These are phyloP conservation scores for Drosophila mimica DNA, from an alignment of 2,888 invertebrate genomes.

Conservation along the genomic window DNA sequence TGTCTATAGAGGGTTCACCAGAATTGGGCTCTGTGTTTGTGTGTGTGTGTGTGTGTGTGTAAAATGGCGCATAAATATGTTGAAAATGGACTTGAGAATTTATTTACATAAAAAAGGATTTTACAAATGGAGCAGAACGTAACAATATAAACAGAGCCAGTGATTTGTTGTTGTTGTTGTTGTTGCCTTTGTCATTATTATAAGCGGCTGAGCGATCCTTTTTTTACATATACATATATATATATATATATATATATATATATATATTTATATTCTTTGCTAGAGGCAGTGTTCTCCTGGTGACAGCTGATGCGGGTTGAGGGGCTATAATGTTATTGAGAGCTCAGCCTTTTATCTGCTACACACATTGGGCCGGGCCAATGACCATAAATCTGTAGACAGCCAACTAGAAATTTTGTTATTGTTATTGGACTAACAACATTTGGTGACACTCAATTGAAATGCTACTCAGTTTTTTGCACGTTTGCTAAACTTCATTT, in stretches of 20 bases:
- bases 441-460: conserved; percentile 58
- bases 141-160: conserved; percentile 50
- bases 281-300: conserved; percentile 50
- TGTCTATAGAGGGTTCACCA: conserved; percentile 56
- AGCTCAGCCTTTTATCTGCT: conserved; percentile 57
- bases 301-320: conserved; percentile 47
- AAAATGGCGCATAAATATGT: conserved; percentile 81
- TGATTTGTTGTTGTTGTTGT: conserved; percentile 64
- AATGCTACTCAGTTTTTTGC: conserved; percentile 59
- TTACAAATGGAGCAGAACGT: conserved; percentile 70
- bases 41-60: conserved; percentile 51
- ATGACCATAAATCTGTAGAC: conserved; percentile 63
- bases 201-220: conserved; percentile 76
- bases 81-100: conserved; percentile 79
- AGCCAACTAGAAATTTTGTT: conserved; percentile 24
- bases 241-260: too few species aligned
- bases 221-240: conserved; percentile 31
- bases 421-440: conserved; percentile 20
- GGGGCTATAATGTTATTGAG: conserved; percentile 36
- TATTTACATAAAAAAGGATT: conserved; percentile 79
- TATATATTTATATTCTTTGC: not conserved
- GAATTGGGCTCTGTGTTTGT: conserved; percentile 25
- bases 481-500: conserved; percentile 59
- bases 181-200: conserved; percentile 73
- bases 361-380: conserved; percentile 53